phyloP scores from a whole-genome alignment of 2,888 invertebrate species.

The Acronicta psi region DNA sequence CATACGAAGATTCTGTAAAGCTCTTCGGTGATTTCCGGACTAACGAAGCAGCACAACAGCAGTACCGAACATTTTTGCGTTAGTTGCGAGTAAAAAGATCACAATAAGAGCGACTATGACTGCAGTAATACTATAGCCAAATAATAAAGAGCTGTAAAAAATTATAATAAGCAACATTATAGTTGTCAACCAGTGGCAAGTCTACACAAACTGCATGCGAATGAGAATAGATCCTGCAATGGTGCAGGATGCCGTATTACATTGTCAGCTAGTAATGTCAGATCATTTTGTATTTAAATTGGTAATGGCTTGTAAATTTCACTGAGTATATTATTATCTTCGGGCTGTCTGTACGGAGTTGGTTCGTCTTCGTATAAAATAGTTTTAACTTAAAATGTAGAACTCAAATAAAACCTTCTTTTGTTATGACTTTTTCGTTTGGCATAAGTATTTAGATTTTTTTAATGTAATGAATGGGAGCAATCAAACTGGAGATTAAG shows the following conservation, averaged over 20 bases:
- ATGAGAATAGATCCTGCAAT: constrained; percentile 37
- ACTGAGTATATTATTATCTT: constrained; percentile 24
- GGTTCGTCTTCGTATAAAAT: constrained; percentile 4
- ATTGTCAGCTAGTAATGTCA: constrained; percentile 59
- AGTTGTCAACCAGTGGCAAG: constrained; percentile 8
- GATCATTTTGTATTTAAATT: constrained; percentile 61
- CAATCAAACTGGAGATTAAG: constrained; percentile 7
- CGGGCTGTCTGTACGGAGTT: constrained; percentile 5
- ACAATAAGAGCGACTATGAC: no score
- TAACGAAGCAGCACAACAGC: no score
- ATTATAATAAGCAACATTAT: constrained; percentile 16
- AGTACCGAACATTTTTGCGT: no score
- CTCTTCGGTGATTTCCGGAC: not conserved
- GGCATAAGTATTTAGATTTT: not conserved
- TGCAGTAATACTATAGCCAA: no score
- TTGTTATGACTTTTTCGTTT: not conserved
- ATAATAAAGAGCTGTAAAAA: no score
- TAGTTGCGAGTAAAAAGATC: no score
- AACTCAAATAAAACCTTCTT: not conserved
- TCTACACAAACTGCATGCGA: constrained; percentile 9
- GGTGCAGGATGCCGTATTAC: constrained; percentile 42
- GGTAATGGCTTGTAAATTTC: constrained; percentile 54
- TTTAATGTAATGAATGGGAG: not conserved
- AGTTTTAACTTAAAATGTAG: constrained; percentile 11
- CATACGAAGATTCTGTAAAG: not conserved